Conservation (phyloP, 2,113 vertebrate genomes). For the Labeo catla region DNA sequence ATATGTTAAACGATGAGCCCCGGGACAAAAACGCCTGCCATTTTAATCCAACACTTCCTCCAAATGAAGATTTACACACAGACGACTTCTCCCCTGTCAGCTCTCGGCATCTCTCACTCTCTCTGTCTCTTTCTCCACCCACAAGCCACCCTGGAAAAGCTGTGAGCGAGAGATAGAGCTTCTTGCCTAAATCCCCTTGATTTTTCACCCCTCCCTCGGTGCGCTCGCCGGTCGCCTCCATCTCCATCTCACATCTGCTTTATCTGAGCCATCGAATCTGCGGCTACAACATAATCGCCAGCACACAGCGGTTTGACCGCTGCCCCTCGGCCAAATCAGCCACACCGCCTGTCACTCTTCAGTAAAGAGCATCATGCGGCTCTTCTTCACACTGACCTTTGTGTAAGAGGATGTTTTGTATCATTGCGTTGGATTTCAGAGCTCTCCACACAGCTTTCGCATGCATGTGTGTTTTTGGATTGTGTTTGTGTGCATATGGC, state of each 20-base stretch:
- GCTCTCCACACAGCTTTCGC: neutral
- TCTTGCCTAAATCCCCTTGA: slow-evolving; percentile 63
- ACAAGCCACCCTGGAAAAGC: slow-evolving; percentile 63
- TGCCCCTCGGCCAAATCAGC: neutral
- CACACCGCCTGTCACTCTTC: neutral
- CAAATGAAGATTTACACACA: slow-evolving; percentile 58
- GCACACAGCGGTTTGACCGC: slow-evolving; percentile 41
- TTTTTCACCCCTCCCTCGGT: slow-evolving; percentile 49
- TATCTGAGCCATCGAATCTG: slow-evolving; percentile 54
- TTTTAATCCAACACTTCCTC: slow-evolving; percentile 57
- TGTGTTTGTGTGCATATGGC: neutral
- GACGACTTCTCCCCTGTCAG: slow-evolving; percentile 29
- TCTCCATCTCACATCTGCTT: slow-evolving; percentile 52
- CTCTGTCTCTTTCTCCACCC: slow-evolving; percentile 52
- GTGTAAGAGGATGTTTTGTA: neutral
- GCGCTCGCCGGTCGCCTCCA: slow-evolving; percentile 50
- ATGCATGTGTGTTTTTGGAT: neutral
- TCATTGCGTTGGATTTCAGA: neutral
- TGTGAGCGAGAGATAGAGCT: slow-evolving; percentile 65
- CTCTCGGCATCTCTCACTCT: slow-evolving; percentile 51
- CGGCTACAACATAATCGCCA: slow-evolving; percentile 32
- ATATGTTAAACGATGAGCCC: slow-evolving; percentile 53
- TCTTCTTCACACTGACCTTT: slow-evolving; percentile 27
- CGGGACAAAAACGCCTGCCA: slow-evolving; percentile 38
- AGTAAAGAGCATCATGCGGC: neutral